These are phyloP conservation scores for Antitype chi DNA, from an alignment of 2,888 invertebrate species.

Conservation along the genomic window DNA sequence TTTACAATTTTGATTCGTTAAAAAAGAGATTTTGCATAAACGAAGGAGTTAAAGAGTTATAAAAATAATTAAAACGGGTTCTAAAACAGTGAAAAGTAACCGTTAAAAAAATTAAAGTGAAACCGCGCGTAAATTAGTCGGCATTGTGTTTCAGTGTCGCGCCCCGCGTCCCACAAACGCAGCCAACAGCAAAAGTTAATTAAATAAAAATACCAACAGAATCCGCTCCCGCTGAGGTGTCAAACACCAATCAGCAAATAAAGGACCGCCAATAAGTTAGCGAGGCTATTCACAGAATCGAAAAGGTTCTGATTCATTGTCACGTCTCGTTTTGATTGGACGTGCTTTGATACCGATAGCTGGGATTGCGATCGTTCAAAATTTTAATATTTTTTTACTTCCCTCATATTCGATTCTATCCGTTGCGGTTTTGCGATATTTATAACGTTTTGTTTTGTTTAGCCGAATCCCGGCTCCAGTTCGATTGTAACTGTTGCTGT, in stretches of 20 bases:
- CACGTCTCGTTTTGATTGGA: constrained; percentile 90
- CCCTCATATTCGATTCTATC: constrained; percentile 86
- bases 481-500: constrained; percentile 74
- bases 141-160: constrained; percentile 80
- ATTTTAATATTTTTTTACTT: constrained; percentile 88
- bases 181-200: constrained; percentile 83
- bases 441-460: constrained; percentile 85
- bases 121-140: constrained; percentile 85
- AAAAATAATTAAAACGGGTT: constrained; percentile 75
- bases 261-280: constrained; percentile 89
- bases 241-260: constrained; percentile 89
- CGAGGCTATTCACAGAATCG: constrained; percentile 86
- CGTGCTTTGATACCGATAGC: constrained; percentile 90
- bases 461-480: constrained; percentile 75
- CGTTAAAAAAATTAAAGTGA: constrained; percentile 75
- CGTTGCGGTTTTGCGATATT: constrained; percentile 85
- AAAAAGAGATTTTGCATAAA: constrained; percentile 64
- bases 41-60: constrained; percentile 66
- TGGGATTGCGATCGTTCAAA: constrained; percentile 87
- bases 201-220: constrained; percentile 87
- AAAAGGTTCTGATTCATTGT: constrained; percentile 89
- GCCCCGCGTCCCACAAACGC: constrained; percentile 75
- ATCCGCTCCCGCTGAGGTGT: constrained; percentile 84
- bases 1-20: constrained; percentile 57
- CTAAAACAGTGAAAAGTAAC: constrained; percentile 72